These are phyloP conservation scores for Drosophila sp. DNA, from an alignment of 1,140 invertebrate species.

Conservation along the genomic window DNA sequence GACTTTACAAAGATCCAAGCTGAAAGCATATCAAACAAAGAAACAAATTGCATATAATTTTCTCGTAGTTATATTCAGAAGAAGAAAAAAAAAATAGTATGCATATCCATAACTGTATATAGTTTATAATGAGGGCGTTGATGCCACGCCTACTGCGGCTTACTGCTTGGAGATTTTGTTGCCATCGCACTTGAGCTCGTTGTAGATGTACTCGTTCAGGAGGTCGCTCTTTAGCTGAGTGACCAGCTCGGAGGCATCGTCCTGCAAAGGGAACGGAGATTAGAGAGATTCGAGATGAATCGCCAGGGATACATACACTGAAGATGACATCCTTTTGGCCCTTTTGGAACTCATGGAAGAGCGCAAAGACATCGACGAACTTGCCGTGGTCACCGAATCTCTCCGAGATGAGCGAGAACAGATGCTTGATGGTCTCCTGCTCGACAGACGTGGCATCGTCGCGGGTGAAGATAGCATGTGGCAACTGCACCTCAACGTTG, in stretches of 20 bases:
- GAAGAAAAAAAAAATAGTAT: slow-evolving; percentile 25
- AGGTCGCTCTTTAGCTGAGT: slow-evolving; percentile 62
- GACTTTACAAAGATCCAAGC: no score
- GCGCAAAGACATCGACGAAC: slow-evolving; percentile 74
- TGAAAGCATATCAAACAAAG: not conserved
- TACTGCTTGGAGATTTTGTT: slow-evolving; percentile 69
- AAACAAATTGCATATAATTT: not conserved
- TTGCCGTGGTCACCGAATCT: slow-evolving; percentile 74
- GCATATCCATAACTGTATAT: slow-evolving; percentile 25
- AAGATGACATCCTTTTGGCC: slow-evolving; percentile 74
- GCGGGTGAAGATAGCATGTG: slow-evolving; percentile 65
- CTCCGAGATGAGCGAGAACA: slow-evolving; percentile 73
- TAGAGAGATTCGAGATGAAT: not conserved
- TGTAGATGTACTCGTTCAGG: slow-evolving; percentile 66
- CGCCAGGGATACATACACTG: slow-evolving; percentile 53
- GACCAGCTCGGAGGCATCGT: slow-evolving; percentile 62
- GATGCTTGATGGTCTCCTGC: slow-evolving; percentile 76
- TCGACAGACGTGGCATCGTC: slow-evolving; percentile 62
- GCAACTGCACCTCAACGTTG: slow-evolving; percentile 75
- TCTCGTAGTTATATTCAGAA: slow-evolving; percentile 9
- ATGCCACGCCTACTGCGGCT: slow-evolving; percentile 3
- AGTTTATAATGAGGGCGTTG: slow-evolving; percentile 12
- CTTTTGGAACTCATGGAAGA: slow-evolving; percentile 72
- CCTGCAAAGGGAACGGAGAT: slow-evolving; percentile 39
- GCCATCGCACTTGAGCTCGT: slow-evolving; percentile 64